A percentile compares a stretch with the other conserved stretches of the same genome.
These are phyloP conservation scores for Calameuta idolon DNA, from an alignment of 2,888 invertebrate species.

Conservation along the genomic window DNA sequence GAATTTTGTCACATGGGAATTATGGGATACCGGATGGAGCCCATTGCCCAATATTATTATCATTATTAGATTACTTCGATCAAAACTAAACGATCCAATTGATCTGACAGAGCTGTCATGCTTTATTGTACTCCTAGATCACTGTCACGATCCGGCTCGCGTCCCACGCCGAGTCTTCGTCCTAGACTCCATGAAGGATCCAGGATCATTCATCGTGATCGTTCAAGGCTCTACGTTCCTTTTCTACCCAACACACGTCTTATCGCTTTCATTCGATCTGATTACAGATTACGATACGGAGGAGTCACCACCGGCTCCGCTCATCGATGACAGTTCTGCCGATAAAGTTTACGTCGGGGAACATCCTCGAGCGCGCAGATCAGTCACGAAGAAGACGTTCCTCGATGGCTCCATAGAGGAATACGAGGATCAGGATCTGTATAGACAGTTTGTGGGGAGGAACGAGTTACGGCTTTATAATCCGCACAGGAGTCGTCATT, in stretches of 20 bases:
- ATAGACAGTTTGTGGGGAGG: slow-evolving; percentile 32
- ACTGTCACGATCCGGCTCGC: background rate
- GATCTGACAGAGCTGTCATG: background rate
- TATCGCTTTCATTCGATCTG: background rate
- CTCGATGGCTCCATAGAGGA: slow-evolving; percentile 33
- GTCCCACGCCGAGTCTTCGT: background rate
- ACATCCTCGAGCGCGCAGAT: slow-evolving; percentile 45
- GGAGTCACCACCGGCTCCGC: slow-evolving; percentile 31
- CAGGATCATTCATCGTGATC: background rate
- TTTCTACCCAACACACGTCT: too few relatives aligned
- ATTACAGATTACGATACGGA: slow-evolving; percentile 45
- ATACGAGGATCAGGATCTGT: slow-evolving; percentile 20
- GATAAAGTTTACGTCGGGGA: slow-evolving; percentile 44
- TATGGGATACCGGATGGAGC: background rate
- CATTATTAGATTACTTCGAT: background rate
- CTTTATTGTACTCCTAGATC: background rate
- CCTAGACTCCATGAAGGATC: background rate
- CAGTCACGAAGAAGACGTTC: slow-evolving; percentile 42
- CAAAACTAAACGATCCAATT: background rate
- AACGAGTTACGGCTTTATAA: slow-evolving; percentile 23
- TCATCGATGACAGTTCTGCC: slow-evolving; percentile 43
- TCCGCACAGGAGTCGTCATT: slow-evolving; percentile 28
- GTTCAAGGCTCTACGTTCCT: background rate
- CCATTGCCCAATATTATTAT: background rate
- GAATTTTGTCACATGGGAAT: background rate